Conservation (phyloP, 2,888 invertebrate species). For the Caenorhabditis sp. region DNA sequence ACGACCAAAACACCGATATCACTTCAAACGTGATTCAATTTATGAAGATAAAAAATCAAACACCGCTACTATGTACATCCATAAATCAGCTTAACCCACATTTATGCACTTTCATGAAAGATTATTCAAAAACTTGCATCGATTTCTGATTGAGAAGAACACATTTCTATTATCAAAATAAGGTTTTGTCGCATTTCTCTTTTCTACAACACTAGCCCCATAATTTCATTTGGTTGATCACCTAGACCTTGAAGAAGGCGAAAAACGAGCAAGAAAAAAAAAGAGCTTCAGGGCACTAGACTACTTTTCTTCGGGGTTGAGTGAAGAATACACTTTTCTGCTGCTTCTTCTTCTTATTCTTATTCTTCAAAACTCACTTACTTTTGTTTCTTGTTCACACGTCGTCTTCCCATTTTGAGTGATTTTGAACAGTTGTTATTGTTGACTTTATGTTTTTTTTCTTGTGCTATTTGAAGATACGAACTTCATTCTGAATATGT, state of each 20-base stretch:
- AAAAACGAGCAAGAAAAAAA: background rate
- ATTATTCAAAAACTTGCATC: conserved; percentile 5
- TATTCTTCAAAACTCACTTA: conserved; percentile 3
- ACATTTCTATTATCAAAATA: background rate
- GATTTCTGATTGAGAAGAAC: conserved; percentile 5
- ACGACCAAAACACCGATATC: no score
- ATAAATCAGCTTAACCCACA: no score
- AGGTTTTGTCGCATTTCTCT: background rate
- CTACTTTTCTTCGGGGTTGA: conserved; percentile 9
- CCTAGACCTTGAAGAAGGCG: conserved; percentile 37
- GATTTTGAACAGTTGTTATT: background rate
- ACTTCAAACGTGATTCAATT: no score
- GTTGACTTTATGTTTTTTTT: background rate
- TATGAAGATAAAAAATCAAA: no score
- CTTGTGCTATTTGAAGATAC: no score
- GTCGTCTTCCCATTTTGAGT: conserved; percentile 5
- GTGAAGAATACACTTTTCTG: background rate
- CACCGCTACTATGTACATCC: no score
- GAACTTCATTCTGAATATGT: conserved; percentile 22
- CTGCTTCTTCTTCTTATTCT: background rate
- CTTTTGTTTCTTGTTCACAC: conserved; percentile 28
- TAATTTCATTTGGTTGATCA: conserved; percentile 46
- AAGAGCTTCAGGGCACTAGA: conserved; percentile 1
- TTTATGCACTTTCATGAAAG: no score
- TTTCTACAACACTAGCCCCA: conserved; percentile 14